Base-by-base conservation (phyloP, 2,797 vertebrate genomes). In the Alouatta caraya region DNA sequence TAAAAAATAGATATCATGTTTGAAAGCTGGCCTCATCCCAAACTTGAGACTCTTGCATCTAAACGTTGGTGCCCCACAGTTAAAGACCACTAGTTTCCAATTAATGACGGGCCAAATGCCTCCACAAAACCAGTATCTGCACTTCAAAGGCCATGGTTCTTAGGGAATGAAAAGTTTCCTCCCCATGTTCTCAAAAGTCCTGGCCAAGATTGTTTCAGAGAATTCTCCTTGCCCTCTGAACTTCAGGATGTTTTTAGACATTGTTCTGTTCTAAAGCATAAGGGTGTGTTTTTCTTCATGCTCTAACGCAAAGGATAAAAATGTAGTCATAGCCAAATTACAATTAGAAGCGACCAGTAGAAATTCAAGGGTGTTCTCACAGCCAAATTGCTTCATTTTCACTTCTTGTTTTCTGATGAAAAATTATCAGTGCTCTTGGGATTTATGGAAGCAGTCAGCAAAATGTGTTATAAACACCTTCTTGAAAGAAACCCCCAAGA, bases 401-500 rank as follows among this genome's bases (percentile, higher is more conserved):
- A 97, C 93, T 92, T 97, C 59, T 85, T 80, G 73, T 95, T 79
- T 98, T 95, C 90, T 92, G 30, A 97, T 90, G 61, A 61, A 50
- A 95, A 97, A 95, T 96, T 95, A 95, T 83, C 19, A 95, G 90
- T 26, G 1, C 87, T 96, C 70, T 96, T 86, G 97, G 95, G 94
- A 97, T 94, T 98, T 96, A 97, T 98, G 94, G 75, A 94, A 92
- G 82, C 89, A 90, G 67, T 90, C 92, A 94, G 94, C 90, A 95
- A 95, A 90, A 84, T 88, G 59, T 95, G 97, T 97, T 94, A 93
- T 30, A 98, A 97, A 93, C 97, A 94, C 95, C 88, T 88, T 97
- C 95, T 97, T 97, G 0, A 42, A 76, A 87, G 95, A 92, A 61
- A 48, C 84, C 83, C 85, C 92, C 90, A 76, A 96, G 96, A 90